Conservation (phyloP, 1,140 invertebrate species). For the Euwallacea similis region DNA sequence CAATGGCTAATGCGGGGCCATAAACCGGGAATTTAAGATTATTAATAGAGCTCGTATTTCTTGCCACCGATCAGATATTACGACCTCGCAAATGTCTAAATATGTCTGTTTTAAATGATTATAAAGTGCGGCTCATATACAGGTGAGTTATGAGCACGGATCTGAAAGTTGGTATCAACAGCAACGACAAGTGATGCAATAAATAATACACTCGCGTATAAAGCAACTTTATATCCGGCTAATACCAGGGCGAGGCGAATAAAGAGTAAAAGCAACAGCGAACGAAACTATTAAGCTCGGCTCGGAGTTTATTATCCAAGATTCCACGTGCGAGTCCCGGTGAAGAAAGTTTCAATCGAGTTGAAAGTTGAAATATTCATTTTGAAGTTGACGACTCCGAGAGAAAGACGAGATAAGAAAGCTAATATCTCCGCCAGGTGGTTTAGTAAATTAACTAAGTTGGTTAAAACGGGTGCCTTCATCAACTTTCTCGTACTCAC, state of each 20-base stretch:
- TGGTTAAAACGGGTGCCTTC: no score
- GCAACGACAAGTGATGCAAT: not conserved
- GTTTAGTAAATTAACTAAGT: no score
- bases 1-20: constrained; percentile 24
- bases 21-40: constrained; percentile 24
- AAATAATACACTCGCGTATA: not conserved
- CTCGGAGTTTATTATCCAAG: constrained; percentile 12
- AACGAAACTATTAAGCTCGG: constrained; percentile 8
- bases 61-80: constrained; percentile 8
- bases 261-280: not conserved
- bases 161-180: no score
- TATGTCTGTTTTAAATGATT: no score
- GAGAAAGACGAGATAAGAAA: no score
- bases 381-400: not conserved
- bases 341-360: not conserved
- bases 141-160: no score
- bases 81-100: not conserved
- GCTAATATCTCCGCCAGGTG: no score
- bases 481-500: no score
- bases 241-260: not conserved
- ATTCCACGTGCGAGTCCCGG: not conserved
- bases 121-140: no score
- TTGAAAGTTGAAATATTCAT: constrained; percentile 12
- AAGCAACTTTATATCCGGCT: constrained; percentile 2
- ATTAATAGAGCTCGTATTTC: constrained; percentile 26